These are phyloP conservation scores for Xyrichtys novacula DNA, from an alignment of 2,797 vertebrate genomes.

Conservation along the genomic window DNA sequence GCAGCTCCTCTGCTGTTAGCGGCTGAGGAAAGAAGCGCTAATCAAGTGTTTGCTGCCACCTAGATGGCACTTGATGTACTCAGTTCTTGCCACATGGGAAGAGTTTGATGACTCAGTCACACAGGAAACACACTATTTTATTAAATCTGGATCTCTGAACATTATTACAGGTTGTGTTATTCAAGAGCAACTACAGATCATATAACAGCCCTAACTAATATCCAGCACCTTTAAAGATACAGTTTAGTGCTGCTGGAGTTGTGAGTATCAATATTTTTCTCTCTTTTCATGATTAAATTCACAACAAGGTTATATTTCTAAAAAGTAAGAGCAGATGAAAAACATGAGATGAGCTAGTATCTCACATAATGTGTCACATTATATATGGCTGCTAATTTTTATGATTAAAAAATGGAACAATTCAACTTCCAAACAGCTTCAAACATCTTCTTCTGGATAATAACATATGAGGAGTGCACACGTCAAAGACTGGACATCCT, in stretches of 20 bases:
- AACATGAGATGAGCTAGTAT: no score
- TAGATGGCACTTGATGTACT: not conserved
- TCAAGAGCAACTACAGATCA: not conserved
- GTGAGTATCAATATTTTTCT: no score
- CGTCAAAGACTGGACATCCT: conserved; percentile 11
- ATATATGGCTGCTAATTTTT: no score
- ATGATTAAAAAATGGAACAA: no score
- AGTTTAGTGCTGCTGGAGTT: no score
- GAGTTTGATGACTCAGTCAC: conserved; percentile 2
- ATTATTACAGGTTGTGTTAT: not conserved
- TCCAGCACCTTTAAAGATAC: not conserved
- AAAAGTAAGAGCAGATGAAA: no score
- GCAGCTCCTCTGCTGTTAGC: not conserved
- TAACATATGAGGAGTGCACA: conserved; percentile 10
- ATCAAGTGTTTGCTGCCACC: conserved; percentile 17
- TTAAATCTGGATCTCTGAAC: conserved; percentile 13
- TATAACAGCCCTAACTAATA: not conserved
- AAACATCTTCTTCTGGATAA: conserved; percentile 8
- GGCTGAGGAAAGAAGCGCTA: no score
- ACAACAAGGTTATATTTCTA: no score
- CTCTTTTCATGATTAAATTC: no score
- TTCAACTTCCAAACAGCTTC: no score
- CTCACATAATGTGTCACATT: no score
- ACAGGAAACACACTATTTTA: conserved; percentile 13
- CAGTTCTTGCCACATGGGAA: not conserved